Base-by-base conservation (phyloP, 2,888 invertebrate species). In the Heliconius cydno region DNA sequence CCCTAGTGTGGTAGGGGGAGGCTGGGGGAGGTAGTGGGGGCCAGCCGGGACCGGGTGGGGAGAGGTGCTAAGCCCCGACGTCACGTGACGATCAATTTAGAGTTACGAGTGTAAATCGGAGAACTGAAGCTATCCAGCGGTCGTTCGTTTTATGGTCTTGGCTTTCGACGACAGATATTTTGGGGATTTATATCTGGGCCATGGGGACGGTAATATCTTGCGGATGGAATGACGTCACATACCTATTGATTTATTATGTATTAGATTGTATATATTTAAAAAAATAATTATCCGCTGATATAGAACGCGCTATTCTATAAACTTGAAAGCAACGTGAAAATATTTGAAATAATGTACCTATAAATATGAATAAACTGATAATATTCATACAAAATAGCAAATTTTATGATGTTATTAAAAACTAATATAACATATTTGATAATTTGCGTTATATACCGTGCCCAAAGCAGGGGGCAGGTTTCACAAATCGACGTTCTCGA, bases 81-180 rank as follows among this genome's bases (percentile, higher is more conserved):
- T 87, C 90, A 87, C 88, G 86, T 86, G 87, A 87, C 88, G 87
- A 90, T 90, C 90, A 88, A 89, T 90, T 90, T 86, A 84, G 87
- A 90, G 88, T 91, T 89, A 89, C 88, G 87, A 87, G 86, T 86
- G 78, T 84, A 86, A 86, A 85, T 81, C 85, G 85, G 82, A 83
- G 85, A 82, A 80, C 80, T 78, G 77, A 78, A 81, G 81, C 82
- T 82, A 84, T 82, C 82, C 82, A 66, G 68, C 70, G 80, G 79
- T 81, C 76, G 82, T 82, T 82, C 79, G 71, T 79, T 82, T 81
- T 80, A 81, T 79, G 74, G 77, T 74, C 76, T 77, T 77, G 76
- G 68, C 57, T 78, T 76, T 77, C 82, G 77, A 76, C 80, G 80
- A 65, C 82, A 68, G 78, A 79, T 78, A 80, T 80, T 80, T 79